Percentiles rank a stretch among this genome's conserved stretches.
Conservation (phyloP, 2,888 invertebrate genomes). For the Metalampra italica region DNA sequence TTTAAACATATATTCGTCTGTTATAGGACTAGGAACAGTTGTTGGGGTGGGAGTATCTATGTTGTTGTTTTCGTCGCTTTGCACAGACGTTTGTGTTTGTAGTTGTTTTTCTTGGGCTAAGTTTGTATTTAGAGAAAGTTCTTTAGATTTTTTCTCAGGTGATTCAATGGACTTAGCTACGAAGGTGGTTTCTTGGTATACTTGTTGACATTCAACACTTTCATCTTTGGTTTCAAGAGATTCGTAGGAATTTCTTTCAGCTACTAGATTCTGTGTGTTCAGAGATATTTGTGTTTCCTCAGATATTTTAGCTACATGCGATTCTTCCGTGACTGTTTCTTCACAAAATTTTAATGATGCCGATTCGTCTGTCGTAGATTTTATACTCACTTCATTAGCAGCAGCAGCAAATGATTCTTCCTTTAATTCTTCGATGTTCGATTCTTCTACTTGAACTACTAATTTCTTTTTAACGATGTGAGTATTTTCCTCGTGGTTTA, state of each 20-base stretch:
- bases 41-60: slow-evolving; percentile 47
- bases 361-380: slow-evolving; percentile 3
- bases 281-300: not conserved
- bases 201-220: not conserved
- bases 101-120: slow-evolving; percentile 16
- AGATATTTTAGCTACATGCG: not conserved
- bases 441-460: slow-evolving; percentile 1
- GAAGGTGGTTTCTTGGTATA: slow-evolving; percentile 11
- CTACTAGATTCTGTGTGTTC: not conserved
- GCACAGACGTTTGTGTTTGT: slow-evolving; percentile 18
- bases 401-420: not conserved
- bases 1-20: slow-evolving; percentile 65
- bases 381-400: not conserved
- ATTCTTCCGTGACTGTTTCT: slow-evolving; percentile 18
- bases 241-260: not conserved
- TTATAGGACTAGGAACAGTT: slow-evolving; percentile 55
- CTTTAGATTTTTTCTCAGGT: slow-evolving; percentile 3
- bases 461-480: not conserved
- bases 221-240: not conserved
- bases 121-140: slow-evolving; percentile 25
- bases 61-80: slow-evolving; percentile 20
- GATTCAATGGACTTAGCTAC: slow-evolving; percentile 4
- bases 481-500: not conserved
- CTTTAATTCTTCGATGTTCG: not conserved
- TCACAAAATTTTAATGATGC: slow-evolving; percentile 5